Evolutionary conservation across 2,888 invertebrate species (phyloP).

Genomic region (Agapostemon virescens): DNA sequence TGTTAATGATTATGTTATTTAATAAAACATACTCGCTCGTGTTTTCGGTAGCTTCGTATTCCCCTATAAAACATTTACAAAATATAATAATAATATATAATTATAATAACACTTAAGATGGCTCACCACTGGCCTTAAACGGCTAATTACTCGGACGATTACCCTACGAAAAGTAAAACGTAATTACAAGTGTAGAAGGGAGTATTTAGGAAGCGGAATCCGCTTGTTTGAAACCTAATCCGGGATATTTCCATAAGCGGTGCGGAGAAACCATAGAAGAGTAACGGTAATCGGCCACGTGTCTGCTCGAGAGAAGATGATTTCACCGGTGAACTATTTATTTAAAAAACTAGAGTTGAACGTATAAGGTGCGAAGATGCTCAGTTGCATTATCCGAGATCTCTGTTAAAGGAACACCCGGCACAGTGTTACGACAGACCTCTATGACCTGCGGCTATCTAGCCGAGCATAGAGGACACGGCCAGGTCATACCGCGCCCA

Average conservation of each 20-base stretch:
- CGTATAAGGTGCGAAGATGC: background rate
- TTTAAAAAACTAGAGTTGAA: background rate
- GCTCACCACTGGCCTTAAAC: too few species aligned
- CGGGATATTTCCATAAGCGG: background rate
- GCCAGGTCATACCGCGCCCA: background rate
- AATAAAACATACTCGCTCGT: too few species aligned
- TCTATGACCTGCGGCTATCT: slow-evolving; percentile 8
- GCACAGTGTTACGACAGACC: background rate
- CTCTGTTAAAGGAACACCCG: background rate
- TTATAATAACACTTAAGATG: too few species aligned
- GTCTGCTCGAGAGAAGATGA: background rate
- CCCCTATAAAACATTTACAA: too few species aligned
- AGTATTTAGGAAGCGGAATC: background rate
- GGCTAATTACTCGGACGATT: too few species aligned
- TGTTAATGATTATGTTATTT: too few species aligned
- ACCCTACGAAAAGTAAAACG: background rate
- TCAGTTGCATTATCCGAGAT: background rate
- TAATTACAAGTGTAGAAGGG: background rate
- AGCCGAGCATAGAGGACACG: background rate
- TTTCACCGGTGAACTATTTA: background rate
- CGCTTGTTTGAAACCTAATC: background rate
- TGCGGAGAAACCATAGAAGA: background rate
- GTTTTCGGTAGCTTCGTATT: too few species aligned
- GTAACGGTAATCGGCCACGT: background rate
- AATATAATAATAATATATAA: too few species aligned